Conservation (phyloP, 2,797 vertebrate species). For the Gouania willdenowi region DNA sequence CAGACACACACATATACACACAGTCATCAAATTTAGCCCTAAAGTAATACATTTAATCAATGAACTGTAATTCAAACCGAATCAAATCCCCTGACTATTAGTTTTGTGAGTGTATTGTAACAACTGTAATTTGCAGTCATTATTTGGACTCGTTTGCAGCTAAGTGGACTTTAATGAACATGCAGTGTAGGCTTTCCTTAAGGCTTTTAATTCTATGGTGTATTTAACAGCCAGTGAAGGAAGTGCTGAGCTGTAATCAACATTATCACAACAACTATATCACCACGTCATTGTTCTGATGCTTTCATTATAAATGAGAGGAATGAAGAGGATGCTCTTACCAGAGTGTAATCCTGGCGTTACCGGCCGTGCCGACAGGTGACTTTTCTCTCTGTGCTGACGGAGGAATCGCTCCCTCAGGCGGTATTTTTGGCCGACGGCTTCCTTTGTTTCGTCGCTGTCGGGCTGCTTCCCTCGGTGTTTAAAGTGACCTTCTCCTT, state of each 20-base stretch:
- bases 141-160: neutral
- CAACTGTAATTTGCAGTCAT: too few species aligned
- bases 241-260: neutral
- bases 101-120: too few species aligned
- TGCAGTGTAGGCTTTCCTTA: neutral
- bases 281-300: neutral
- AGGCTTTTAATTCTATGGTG: constrained; percentile 5
- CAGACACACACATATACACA: too few species aligned
- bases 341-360: constrained; percentile 64
- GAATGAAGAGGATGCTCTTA: too few species aligned
- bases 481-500: constrained; percentile 85
- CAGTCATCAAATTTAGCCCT: too few species aligned
- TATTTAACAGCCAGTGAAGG: constrained; percentile 3
- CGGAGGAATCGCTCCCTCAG: constrained; percentile 85
- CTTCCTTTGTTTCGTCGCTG: constrained; percentile 57
- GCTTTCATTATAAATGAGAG: neutral
- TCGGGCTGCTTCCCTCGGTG: constrained; percentile 71
- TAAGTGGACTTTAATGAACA: neutral
- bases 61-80: too few species aligned
- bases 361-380: constrained; percentile 47
- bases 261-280: neutral
- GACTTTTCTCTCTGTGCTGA: constrained; percentile 77
- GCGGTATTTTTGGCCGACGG: constrained; percentile 78
- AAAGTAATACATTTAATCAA: too few species aligned
- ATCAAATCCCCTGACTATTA: too few species aligned